Evolutionary conservation across 2,113 vertebrate genomes (phyloP), one percentile per base, ranked within the genome.

Genomic region (Centrocercus urophasianus): DNA sequence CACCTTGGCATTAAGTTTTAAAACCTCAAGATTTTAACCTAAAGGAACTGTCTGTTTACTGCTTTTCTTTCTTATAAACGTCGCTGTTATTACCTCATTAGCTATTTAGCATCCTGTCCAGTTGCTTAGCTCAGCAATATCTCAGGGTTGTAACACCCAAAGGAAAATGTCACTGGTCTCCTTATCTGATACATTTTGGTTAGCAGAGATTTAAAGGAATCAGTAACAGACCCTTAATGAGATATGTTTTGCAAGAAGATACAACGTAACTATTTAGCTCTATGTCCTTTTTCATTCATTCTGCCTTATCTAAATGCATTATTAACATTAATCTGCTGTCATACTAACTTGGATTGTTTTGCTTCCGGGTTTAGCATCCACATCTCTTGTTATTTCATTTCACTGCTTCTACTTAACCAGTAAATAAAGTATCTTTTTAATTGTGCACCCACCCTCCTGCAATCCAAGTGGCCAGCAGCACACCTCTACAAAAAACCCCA

Each of bases 231-330:
- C 34, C n/a, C 1, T 5, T 85, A 93, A n/a, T 85, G 42, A 83
- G 71, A 93, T 28, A 13, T 4, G 8, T 63, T 83, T 89, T 67
- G 71, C 87, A 86, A 69, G 91, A 88, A 83, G 60, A 71, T 64
- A 65, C 14, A 70, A 67, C 95, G 78, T 57, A 89, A 65, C 76
- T 88, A 69, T 69, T 83, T 86, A 91, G 76, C 43, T 79, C 92
- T 87, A 73, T 60, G 90, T 92, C 45, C 56, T 67, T 90, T 78
- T 88, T 65, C 89, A 76, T 92, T 96, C 48, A 47, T 78, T 81
- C 89, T 93, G 43, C 36, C 5, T 22, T 69, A 36, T 78, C 63
- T 93, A 88, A 94, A 48, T 88, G 67, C 63, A 10, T 42, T 50
- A 36, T 75, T 74, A 72, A n/a, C 87, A 63, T 91, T 72, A 83